Base-by-base conservation (phyloP, 2,888 invertebrate species). In the Microdon myrmicae region DNA sequence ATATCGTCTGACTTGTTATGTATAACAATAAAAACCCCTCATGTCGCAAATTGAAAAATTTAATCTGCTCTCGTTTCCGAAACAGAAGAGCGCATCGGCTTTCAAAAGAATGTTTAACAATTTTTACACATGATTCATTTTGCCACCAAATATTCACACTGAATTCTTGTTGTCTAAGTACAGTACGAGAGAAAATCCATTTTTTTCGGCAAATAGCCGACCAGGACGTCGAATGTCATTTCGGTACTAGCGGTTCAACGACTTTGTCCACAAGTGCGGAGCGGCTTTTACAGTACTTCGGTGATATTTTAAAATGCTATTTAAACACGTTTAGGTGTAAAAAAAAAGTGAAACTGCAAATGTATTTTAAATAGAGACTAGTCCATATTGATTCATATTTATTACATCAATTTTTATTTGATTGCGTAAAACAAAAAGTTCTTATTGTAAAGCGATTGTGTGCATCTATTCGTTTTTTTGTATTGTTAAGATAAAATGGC, bases 401-500 rank as follows among this genome's bases (percentile, higher is more conserved):
- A 8, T 47, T 47, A 37, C 8, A 47, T 10, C 51, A 31, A 12
- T 28, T 10, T 17, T 5, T n/a, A 8, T 26, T 39, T 47, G 59
- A 35, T 58, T 58, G 58, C 53, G 51, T 64, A 53, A 64, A 64
- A 43, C 12, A 45, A 47, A n/a, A 22, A 37, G 10, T 23, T 47
- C 32, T 22, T 41, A 35, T 28, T 28, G 34, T 16, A 35, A 29
- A 37, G 17, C 19, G 31, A 31, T 37, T 32, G 37, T 39, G 45
- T 25, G 35, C 25, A 48, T 17, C n/a, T n/a, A n/a, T n/a, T n/a
- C 39, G 17, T 56, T 45, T 25, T 31, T 45, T 31, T 56, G 58
- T n/a, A n/a, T 64, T 58, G 37, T 58, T 58, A 58, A 58, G 53
- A 49, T 53, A 64, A 64, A 64, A 64, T 64, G 64, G 64, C 64